phyloP scores from a whole-genome alignment of 2,888 invertebrate species.

The Noctua fimbriata region DNA sequence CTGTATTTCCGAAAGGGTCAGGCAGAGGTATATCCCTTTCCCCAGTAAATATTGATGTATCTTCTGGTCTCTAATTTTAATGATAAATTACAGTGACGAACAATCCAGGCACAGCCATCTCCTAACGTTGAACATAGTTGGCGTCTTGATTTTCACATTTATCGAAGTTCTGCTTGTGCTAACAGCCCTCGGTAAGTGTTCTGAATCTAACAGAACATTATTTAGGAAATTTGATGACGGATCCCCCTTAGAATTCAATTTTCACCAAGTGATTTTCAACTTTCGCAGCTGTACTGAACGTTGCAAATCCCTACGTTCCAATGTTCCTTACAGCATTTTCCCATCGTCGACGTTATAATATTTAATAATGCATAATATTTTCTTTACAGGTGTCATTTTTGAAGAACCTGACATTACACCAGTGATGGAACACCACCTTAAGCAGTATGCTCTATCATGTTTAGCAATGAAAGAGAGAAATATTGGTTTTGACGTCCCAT shows the following conservation, averaged over 20 bases:
- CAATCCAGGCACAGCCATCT: constrained; percentile 61
- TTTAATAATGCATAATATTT: background rate
- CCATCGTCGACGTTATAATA: background rate
- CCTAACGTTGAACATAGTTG: constrained; percentile 71
- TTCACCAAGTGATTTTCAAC: background rate
- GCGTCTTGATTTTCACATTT: constrained; percentile 67
- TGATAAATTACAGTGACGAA: constrained; percentile 64
- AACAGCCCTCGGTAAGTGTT: constrained; percentile 73
- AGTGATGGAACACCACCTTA: background rate
- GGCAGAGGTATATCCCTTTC: background rate
- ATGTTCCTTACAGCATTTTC: background rate
- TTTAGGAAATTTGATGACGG: background rate
- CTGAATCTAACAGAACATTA: background rate
- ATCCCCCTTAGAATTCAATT: background rate
- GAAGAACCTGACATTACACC: constrained; percentile 1
- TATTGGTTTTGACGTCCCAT: background rate
- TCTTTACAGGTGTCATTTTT: constrained; percentile 64
- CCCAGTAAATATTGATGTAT: background rate
- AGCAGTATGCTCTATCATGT: background rate
- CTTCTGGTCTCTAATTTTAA: background rate
- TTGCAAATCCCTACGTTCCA: background rate
- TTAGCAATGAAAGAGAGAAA: background rate
- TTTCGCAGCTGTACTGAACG: background rate
- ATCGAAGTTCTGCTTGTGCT: constrained; percentile 69
- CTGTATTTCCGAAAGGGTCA: background rate